A percentile compares a stretch with the other conserved stretches of the same genome.
Conservation (phyloP, 2,888 invertebrate species). For the Drosophila suboccidentalis region DNA sequence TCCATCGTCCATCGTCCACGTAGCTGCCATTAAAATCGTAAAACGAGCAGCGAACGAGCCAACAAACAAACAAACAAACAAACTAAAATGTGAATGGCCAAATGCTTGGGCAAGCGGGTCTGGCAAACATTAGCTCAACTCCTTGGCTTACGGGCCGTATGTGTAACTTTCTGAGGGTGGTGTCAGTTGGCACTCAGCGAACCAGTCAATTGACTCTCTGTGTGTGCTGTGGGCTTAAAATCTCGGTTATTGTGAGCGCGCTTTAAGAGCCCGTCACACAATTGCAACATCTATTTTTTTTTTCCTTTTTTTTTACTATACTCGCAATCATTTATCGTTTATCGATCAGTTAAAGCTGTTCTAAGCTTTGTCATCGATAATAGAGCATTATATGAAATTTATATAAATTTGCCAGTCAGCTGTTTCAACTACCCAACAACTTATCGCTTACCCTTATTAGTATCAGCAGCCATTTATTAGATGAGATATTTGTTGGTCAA, state of each 20-base stretch:
- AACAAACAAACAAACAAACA: constrained; percentile 51
- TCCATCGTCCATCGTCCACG: too few relatives aligned
- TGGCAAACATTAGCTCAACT: constrained; percentile 44
- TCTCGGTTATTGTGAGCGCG: constrained; percentile 12
- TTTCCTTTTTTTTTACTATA: not conserved
- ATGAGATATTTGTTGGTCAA: constrained; percentile 4
- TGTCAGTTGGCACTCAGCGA: constrained; percentile 54
- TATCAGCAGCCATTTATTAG: constrained; percentile 5
- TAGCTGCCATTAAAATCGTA: constrained; percentile 60
- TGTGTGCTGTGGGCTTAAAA: constrained; percentile 20
- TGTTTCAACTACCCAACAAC: constrained; percentile 1
- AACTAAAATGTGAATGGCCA: constrained; percentile 1
- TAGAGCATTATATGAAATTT: constrained; percentile 9
- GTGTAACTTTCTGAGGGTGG: constrained; percentile 50
- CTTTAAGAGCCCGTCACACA: constrained; percentile 17
- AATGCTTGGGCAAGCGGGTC: not conserved
- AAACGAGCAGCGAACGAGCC: constrained; percentile 60
- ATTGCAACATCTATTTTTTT: constrained; percentile 1
- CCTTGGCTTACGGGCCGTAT: constrained; percentile 46
- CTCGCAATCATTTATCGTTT: constrained; percentile 9
- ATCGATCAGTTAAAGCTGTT: constrained; percentile 12
- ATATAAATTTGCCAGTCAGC: constrained; percentile 8
- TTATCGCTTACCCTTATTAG: constrained; percentile 6
- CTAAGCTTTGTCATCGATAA: not conserved
- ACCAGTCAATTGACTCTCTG: constrained; percentile 48